Base-by-base conservation (phyloP, 2,797 vertebrate species). In the Prunella strophiata region DNA sequence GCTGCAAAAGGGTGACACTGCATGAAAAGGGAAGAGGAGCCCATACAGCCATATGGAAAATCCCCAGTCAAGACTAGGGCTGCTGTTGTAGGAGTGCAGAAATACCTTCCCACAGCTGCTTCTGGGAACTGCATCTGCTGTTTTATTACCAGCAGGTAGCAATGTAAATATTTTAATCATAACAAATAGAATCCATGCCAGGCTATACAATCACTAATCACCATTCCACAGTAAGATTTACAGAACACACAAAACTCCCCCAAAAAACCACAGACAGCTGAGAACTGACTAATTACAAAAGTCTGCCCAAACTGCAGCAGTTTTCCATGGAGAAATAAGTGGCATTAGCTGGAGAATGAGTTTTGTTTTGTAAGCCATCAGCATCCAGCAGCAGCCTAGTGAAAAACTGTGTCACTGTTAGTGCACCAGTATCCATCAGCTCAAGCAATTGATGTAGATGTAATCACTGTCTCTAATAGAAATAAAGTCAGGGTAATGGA, bases 381-480 rank as follows among this genome's bases (percentile, higher is more conserved):
- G 66, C 66, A 85, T 80, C 74, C 83, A 65, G 12, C 55, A 63
- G 54, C 66, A 79, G 29, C 13, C 5, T 40, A 13, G 83, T 88
- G 80, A 93, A 90, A 95, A 96, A 79, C 88, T 45, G 59, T 90
- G 89, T 96, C 88, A 77, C 89, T 81, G 42, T 85, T 93, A 74
- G 89, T 57, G 74, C 80, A 62, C 95, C 80, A 87, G 63, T 94
- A 94, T 87, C 88, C 88, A 83, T 96, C 96, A 96, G 96, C 77
- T 75, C 61, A 57, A 89, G 90, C 83, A 3, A 89, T 72, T 94
- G 89, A 96, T 95, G 96, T 65, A 93, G 95, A 93, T 96, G 85
- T 96, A 96, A 96, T 96, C 94, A 94, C 94, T 93, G 94, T 87
- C 92, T 94, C 89, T 95, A 94, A 95, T 79, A 94, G 94, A 85